phyloP scores from a whole-genome alignment of 2,888 invertebrate genomes.

The Nemurella pictetii region DNA sequence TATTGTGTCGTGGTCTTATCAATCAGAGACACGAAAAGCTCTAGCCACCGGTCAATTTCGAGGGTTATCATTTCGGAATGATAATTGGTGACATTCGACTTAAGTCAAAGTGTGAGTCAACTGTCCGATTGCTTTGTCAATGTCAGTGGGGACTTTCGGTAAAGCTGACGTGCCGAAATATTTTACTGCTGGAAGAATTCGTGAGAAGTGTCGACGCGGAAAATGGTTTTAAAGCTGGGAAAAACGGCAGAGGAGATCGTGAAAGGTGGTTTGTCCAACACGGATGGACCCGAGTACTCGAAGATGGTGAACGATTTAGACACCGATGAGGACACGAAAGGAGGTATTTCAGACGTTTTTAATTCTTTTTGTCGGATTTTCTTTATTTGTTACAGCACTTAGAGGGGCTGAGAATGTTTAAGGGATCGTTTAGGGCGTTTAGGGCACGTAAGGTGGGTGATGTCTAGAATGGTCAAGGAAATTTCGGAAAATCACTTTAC shows the following conservation, averaged over 20 bases:
- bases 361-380: too few species aligned
- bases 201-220: not conserved
- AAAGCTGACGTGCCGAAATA: not conserved
- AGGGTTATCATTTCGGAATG: not conserved
- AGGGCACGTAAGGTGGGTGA: too few species aligned
- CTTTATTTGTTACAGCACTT: too few species aligned
- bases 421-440: too few species aligned
- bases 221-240: not conserved
- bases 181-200: too few species aligned
- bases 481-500: too few species aligned
- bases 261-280: not conserved
- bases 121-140: not conserved
- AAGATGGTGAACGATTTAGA: not conserved
- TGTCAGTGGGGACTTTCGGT: not conserved
- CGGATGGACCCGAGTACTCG: not conserved
- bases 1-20: not conserved
- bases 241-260: not conserved
- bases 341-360: too few species aligned
- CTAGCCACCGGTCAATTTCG: too few species aligned
- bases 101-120: not conserved
- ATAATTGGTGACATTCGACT: not conserved
- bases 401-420: too few species aligned
- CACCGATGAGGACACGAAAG: not conserved
- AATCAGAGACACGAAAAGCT: too few species aligned
- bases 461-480: too few species aligned